Conservation (phyloP, 2,113 vertebrate genomes). For the Oryzias javanicus region DNA sequence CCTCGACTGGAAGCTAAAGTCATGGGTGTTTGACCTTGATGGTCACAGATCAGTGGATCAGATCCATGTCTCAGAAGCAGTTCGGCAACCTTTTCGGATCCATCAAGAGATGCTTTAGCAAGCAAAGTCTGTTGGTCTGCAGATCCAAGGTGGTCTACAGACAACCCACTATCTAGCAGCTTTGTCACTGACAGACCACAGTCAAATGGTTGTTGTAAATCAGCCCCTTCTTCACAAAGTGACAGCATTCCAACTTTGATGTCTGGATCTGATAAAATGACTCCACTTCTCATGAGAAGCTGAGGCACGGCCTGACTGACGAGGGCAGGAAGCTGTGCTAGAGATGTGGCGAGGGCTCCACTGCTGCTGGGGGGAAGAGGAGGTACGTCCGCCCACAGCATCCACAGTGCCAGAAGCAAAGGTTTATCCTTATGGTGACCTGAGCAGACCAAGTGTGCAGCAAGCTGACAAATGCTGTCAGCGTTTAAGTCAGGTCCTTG, state of each 20-base stretch:
- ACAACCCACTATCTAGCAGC: conserved; percentile 64
- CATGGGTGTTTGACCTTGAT: conserved; percentile 78
- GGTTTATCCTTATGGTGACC: conserved; percentile 70
- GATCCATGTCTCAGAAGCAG: conserved; percentile 71
- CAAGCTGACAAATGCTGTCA: conserved; percentile 71
- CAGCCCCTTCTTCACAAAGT: conserved; percentile 28
- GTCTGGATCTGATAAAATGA: conserved; percentile 47
- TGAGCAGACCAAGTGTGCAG: conserved; percentile 73
- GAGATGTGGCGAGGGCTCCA: conserved; percentile 3
- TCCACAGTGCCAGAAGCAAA: conserved; percentile 76
- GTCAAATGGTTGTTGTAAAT: conserved; percentile 46
- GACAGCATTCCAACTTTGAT: conserved; percentile 38
- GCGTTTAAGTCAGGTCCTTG: conserved; percentile 55
- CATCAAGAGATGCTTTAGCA: conserved; percentile 67
- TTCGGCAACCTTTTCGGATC: conserved; percentile 61
- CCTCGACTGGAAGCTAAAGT: conserved; percentile 75
- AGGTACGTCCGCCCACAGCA: conserved; percentile 74
- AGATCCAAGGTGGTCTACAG: conserved; percentile 62
- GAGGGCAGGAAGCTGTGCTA: conserved; percentile 47
- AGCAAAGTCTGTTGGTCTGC: conserved; percentile 71
- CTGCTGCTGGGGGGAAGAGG: conserved; percentile 27
- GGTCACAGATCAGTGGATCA: conserved; percentile 71
- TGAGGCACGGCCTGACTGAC: conserved; percentile 74
- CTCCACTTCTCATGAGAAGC: conserved; percentile 72
- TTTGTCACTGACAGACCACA: conserved; percentile 60